Evolutionary conservation across 2,797 vertebrate genomes (phyloP), one percentile per base, ranked within the genome.

Genomic region (Bradypus variegatus): DNA sequence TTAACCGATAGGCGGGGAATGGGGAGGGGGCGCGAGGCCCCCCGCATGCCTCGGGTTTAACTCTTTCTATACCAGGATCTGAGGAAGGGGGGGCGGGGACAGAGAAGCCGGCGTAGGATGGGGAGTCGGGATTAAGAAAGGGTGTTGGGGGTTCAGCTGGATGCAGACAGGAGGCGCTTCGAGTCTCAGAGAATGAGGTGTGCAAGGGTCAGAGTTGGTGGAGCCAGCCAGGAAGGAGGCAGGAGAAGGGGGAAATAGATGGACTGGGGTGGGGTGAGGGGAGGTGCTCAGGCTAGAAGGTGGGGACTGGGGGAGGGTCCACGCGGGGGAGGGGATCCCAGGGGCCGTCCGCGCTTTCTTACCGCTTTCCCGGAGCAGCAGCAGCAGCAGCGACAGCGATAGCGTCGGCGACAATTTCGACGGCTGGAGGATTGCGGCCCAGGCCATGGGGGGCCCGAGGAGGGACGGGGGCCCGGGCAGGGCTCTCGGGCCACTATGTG

Each of bases 391-490:
- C 89, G 62, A 48, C 87, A 95, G 86, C 65, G 85, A 88, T 69
- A 92, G 90, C 77, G 93, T 89, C 82, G 84, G 93, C 89, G 87
- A 85, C 91, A 69, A 69, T 94, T 85, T 95, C 64, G 87, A 92
- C 91, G 91, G 96, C 93, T 88, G 95, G 93, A 91, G 92, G 85
- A 89, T 93, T 84, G 93, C 90, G 95, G 94, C 95, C 96, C 94
- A 89, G 88, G 94, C 95, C 95, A 95, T 96, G 95, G 85, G 86
- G 90, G 83, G 86, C 94, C 96, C 92, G 91, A 86, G 93, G 83
- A 80, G 80, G 86, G 95, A 79, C 86, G 89, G 96, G 96, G 91
- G 91, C 87, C 84, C 80, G 31, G 82, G 78, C 77, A 64, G 88
- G 94, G 88, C 84, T 93, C 91, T 78, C 9, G 92, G 81, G 88